Evolutionary conservation across 2,888 invertebrate species (phyloP).

Genomic region (Eurytoma adleriae): DNA sequence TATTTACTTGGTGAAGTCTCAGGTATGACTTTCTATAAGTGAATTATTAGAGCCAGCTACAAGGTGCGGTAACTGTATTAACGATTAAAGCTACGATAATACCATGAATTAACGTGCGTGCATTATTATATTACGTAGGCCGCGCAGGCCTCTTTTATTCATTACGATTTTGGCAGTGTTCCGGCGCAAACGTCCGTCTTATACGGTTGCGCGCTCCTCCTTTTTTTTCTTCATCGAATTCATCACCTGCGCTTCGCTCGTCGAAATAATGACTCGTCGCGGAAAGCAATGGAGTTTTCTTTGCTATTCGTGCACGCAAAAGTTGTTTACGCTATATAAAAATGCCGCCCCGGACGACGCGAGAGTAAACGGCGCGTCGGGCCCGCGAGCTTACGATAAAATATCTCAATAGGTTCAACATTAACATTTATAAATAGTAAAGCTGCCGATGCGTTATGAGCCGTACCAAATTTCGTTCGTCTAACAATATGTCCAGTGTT

Average conservation of each 20-base stretch:
- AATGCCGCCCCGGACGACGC: slow-evolving; percentile 11
- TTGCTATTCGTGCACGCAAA: slow-evolving; percentile 13
- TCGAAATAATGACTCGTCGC: not conserved
- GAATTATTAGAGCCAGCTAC: slow-evolving; percentile 72
- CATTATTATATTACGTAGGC: slow-evolving; percentile 69
- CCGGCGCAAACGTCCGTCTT: slow-evolving; percentile 12
- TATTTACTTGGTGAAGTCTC: slow-evolving; percentile 12
- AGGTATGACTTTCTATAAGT: slow-evolving; percentile 64
- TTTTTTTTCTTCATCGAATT: not conserved
- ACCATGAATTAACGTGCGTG: slow-evolving; percentile 73
- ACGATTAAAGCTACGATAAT: slow-evolving; percentile 75
- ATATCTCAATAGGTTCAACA: slow-evolving; percentile 50
- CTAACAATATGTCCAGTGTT: slow-evolving; percentile 27
- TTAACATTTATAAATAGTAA: slow-evolving; percentile 45
- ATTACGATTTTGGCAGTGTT: slow-evolving; percentile 62
- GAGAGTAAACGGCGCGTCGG: slow-evolving; percentile 1
- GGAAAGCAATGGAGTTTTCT: slow-evolving; percentile 1
- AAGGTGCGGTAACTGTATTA: slow-evolving; percentile 74
- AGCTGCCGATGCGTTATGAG: slow-evolving; percentile 16
- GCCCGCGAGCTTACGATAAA: slow-evolving; percentile 18
- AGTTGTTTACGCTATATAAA: slow-evolving; percentile 21
- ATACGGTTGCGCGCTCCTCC: not conserved
- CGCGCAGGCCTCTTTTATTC: slow-evolving; percentile 62
- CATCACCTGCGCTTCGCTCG: not conserved
- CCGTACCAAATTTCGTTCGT: slow-evolving; percentile 14